Conservation (phyloP, 2,888 invertebrate genomes). For the Tineola bisselliella region DNA sequence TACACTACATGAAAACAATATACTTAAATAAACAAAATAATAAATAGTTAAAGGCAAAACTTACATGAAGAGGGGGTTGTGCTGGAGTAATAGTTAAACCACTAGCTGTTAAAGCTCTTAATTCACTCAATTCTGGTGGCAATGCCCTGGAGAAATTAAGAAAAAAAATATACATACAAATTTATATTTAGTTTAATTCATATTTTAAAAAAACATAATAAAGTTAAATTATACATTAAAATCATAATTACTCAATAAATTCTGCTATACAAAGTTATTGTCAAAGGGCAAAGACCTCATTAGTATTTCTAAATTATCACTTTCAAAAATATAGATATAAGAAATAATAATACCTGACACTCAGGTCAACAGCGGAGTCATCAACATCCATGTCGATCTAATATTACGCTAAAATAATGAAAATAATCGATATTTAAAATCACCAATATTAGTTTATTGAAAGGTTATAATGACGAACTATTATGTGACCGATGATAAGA, state of each 20-base stretch:
- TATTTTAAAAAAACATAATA: no score
- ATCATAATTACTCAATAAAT: conserved; percentile 17
- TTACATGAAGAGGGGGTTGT: conserved; percentile 65
- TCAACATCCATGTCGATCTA: conserved; percentile 82
- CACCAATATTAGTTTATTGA: neutral
- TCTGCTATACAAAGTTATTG: neutral
- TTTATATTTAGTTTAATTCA: no score
- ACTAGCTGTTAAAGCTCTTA: conserved; percentile 70
- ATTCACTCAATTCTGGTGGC: conserved; percentile 65
- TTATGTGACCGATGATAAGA: neutral
- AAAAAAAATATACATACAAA: no score
- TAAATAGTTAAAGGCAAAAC: conserved; percentile 23
- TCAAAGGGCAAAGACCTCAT: conserved; percentile 13
- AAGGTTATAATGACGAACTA: neutral
- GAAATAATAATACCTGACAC: conserved; percentile 71
- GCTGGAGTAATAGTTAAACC: conserved; percentile 72
- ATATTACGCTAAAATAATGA: neutral
- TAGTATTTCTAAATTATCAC: conserved; percentile 17
- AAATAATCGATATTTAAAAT: neutral
- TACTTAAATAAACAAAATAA: no score
- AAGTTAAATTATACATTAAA: conserved; percentile 20
- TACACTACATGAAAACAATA: no score
- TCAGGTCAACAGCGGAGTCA: conserved; percentile 89
- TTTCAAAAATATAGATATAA: neutral
- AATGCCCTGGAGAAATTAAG: conserved; percentile 43